A percentile compares a stretch with the other conserved stretches of the same genome.
Conservation (phyloP, 2,888 invertebrate species). For the Allolobophora icterica region DNA sequence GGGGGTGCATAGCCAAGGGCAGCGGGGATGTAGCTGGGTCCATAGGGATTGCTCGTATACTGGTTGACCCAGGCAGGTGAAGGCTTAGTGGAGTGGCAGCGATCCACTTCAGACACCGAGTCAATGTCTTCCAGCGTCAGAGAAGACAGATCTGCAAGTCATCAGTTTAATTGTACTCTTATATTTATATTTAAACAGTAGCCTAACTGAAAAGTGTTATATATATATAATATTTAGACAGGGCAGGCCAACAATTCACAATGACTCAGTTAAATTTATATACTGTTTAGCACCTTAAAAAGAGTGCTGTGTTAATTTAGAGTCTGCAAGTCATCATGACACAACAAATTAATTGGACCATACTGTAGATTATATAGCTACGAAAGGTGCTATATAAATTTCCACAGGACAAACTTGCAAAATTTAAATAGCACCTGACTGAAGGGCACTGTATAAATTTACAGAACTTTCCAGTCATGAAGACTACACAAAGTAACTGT, state of each 20-base stretch:
- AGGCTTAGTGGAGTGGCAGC: constrained; percentile 73
- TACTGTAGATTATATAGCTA: no score
- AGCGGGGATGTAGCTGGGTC: constrained; percentile 40
- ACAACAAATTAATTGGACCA: background rate
- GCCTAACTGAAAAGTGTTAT: background rate
- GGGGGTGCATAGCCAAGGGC: constrained; percentile 41
- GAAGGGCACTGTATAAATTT: background rate
- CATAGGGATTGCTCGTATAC: constrained; percentile 51
- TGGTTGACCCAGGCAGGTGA: constrained; percentile 68
- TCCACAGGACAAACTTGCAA: background rate
- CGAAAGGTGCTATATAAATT: background rate
- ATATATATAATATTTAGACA: constrained; percentile 6
- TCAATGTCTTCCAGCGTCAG: constrained; percentile 64
- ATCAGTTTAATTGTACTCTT: background rate
- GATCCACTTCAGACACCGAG: constrained; percentile 69
- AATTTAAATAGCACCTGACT: background rate
- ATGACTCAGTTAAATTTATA: no score
- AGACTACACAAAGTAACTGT: background rate
- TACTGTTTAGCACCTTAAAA: background rate
- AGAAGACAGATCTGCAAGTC: constrained; percentile 58
- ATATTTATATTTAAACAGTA: background rate
- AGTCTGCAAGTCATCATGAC: background rate
- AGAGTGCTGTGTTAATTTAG: background rate
- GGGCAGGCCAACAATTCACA: background rate
- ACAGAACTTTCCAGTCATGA: background rate